Evolutionary conservation across 2,888 invertebrate species (phyloP).

Genomic region (Chironomus tentans): DNA sequence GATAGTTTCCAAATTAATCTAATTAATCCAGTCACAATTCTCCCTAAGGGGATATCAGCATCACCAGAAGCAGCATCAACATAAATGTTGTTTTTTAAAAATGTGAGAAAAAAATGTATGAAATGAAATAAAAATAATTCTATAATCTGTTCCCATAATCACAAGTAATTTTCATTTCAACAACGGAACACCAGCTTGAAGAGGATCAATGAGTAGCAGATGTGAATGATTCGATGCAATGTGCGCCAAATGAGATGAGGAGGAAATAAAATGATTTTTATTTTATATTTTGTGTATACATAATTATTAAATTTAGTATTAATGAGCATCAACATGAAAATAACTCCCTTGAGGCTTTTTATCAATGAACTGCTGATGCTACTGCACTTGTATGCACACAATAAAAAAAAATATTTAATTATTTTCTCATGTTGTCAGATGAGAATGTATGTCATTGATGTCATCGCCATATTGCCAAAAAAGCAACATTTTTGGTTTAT

Average conservation of each 20-base stretch:
- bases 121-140: not conserved
- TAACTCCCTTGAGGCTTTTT: not conserved
- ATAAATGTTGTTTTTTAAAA: not conserved
- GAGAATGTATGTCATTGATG: not conserved
- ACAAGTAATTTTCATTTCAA: not conserved
- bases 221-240: not conserved
- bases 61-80: not conserved
- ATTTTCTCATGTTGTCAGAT: not conserved
- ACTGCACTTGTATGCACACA: no score
- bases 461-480: not conserved
- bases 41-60: no score
- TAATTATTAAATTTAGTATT: not conserved
- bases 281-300: not conserved
- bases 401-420: not conserved
- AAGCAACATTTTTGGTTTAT: not conserved
- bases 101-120: not conserved
- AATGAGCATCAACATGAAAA: not conserved
- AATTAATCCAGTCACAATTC: no score
- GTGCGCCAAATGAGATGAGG: not conserved
- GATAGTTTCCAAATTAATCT: no score
- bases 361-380: no score
- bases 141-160: not conserved
- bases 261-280: not conserved
- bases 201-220: not conserved
- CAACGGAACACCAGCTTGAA: not conserved